phyloP scores from a whole-genome alignment of 2,888 invertebrate species.

The Polia nebulosa region DNA sequence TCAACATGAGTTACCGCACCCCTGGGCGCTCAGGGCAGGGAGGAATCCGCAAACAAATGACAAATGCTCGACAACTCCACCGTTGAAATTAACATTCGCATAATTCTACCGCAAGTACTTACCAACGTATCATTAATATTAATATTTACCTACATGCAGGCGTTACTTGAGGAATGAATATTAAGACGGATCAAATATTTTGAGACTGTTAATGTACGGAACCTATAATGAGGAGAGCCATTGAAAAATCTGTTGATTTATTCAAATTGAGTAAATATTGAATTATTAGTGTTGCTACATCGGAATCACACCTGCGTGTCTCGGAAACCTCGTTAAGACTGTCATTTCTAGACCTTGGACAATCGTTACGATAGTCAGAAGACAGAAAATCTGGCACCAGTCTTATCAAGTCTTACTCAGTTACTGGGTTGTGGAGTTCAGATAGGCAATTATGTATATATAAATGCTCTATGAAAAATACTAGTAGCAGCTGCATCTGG shows the following conservation, averaged over 20 bases:
- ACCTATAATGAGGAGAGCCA: neutral
- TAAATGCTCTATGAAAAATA: too few species aligned
- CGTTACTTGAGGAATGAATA: neutral
- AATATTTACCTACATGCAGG: slow-evolving; percentile 24
- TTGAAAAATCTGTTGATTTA: neutral
- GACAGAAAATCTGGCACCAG: too few species aligned
- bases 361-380: too few species aligned
- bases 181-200: slow-evolving; percentile 6
- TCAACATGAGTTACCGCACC: too few species aligned
- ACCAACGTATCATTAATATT: slow-evolving; percentile 20
- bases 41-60: slow-evolving; percentile 6
- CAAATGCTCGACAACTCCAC: neutral
- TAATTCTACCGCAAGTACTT: neutral
- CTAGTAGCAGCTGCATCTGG: too few species aligned
- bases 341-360: too few species aligned
- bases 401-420: too few species aligned
- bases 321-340: too few species aligned
- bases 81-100: neutral
- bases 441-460: too few species aligned
- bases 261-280: neutral
- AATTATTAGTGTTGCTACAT: neutral
- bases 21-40: too few species aligned
- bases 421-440: too few species aligned
- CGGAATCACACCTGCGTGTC: too few species aligned
- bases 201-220: neutral